Evolutionary conservation across 2,888 invertebrate species (phyloP).

Genomic region (Plebejus anna): DNA sequence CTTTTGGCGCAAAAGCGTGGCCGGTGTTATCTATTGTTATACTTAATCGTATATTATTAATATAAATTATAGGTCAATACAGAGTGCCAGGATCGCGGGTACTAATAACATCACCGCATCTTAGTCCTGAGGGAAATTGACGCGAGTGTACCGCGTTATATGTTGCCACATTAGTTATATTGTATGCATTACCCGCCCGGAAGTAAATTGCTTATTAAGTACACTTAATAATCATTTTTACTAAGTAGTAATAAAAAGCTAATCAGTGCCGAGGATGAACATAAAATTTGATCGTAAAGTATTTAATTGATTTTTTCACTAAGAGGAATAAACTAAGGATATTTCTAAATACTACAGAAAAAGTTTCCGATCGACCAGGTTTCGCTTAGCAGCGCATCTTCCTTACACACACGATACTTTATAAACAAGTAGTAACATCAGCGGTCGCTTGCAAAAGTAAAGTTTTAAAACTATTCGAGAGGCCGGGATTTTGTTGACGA

Average conservation of each 20-base stretch:
- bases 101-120: constrained; percentile 2
- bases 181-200: neutral
- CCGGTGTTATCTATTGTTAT: no score
- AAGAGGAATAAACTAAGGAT: no score
- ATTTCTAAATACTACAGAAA: no score
- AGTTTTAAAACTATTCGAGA: no score
- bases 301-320: no score
- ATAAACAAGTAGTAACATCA: no score
- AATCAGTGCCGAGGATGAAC: neutral
- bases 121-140: constrained; percentile 11
- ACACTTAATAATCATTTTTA: neutral
- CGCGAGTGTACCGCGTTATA: neutral
- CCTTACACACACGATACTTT: no score
- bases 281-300: no score
- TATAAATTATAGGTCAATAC: constrained; percentile 7
- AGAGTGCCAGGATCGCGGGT: constrained; percentile 5
- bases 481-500: neutral
- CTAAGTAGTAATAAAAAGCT: neutral
- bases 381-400: no score
- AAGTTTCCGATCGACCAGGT: no score
- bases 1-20: no score
- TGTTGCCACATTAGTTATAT: neutral
- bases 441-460: no score
- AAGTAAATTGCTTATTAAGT: neutral
- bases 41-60: neutral